Percentiles rank a stretch among this genome's conserved stretches.
phyloP scores from a whole-genome alignment of 1,140 invertebrate species.

The Megathymus violae region DNA sequence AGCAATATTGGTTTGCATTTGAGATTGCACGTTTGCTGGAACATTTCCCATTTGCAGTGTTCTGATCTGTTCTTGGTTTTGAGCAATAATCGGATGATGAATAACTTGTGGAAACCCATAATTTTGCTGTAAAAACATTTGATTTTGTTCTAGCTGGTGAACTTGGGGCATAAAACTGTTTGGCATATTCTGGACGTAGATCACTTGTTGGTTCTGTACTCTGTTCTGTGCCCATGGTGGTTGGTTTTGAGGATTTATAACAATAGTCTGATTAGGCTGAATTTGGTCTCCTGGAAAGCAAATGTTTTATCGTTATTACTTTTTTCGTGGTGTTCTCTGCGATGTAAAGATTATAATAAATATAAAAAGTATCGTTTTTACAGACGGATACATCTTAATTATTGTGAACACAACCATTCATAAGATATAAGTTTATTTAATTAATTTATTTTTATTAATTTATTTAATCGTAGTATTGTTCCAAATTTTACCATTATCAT shows the following conservation, averaged over 20 bases:
- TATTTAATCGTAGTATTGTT: too few species aligned
- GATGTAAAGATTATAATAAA: too few species aligned
- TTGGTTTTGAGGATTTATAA: slow-evolving; percentile 71
- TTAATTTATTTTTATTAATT: too few species aligned
- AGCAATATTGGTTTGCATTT: slow-evolving; percentile 41
- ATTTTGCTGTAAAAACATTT: slow-evolving; percentile 65
- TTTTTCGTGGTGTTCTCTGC: too few species aligned
- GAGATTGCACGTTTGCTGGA: slow-evolving; percentile 47
- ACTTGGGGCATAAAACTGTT: slow-evolving; percentile 54
- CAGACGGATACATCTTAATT: too few species aligned
- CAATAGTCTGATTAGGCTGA: slow-evolving; percentile 66
- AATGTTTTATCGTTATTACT: slow-evolving; percentile 3
- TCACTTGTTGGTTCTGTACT: slow-evolving; percentile 61
- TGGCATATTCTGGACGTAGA: slow-evolving; percentile 69
- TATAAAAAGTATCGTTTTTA: too few species aligned
- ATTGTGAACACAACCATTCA: too few species aligned
- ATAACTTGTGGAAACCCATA: slow-evolving; percentile 57
- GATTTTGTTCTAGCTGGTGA: slow-evolving; percentile 66
- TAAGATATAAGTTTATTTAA: too few species aligned
- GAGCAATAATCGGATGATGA: slow-evolving; percentile 58
- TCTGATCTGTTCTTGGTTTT: slow-evolving; percentile 55
- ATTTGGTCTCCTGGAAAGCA: slow-evolving; percentile 69
- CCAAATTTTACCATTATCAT: too few species aligned
- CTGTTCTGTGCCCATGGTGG: slow-evolving; percentile 76
- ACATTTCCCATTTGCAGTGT: slow-evolving; percentile 51